Evolutionary conservation across 2,888 invertebrate species (phyloP), one percentile per base, ranked within the genome.

Genomic region (Sinelater perroti): DNA sequence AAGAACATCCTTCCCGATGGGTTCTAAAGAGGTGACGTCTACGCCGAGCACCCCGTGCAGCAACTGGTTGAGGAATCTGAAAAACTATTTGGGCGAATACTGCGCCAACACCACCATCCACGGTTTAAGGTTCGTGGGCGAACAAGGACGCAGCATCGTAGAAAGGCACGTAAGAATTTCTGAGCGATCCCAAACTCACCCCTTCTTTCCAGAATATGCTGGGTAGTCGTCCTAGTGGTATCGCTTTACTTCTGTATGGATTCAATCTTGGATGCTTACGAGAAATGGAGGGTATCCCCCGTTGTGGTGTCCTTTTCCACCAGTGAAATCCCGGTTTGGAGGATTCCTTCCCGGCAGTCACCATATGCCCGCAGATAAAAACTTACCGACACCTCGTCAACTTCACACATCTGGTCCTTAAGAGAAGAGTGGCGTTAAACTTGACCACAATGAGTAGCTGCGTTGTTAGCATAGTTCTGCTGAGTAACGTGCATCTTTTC

Each of bases 261-360:
- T 31, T 76, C 86, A 2, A 88, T 87, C 21, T 77, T 81, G 55
- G 84, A 87, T 71, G 84, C 87, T 3, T 89, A 86, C 82, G 80
- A 82, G 62, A 89, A 89, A 73, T 89, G 89, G 88, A 83, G 85
- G 56, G 82, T 83, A 60, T 87, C 85, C 68, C 89, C 89, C 0
- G 88, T 89, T 0, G 87, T 89, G 67, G 88, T 89, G 2, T 87
- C 86, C 69, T 89, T 89, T 69, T 87, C 87, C 1, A 87, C 88
- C 67, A 85, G 85, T 40, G 84, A 88, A 0, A 87, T 86, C 10
- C 83, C 85, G 2, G 83, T 86, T 54, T 85, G 84, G 82, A 81
- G 85, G 77, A 83, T 85, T n/a, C 75, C 76, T 2, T 77, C 62
- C 77, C 76, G 1, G 75, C 76, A 1, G 74, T 77, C 0, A 77